These are phyloP conservation scores for Smithornis capensis DNA, from an alignment of 2,113 vertebrate genomes.

Conservation along the genomic window DNA sequence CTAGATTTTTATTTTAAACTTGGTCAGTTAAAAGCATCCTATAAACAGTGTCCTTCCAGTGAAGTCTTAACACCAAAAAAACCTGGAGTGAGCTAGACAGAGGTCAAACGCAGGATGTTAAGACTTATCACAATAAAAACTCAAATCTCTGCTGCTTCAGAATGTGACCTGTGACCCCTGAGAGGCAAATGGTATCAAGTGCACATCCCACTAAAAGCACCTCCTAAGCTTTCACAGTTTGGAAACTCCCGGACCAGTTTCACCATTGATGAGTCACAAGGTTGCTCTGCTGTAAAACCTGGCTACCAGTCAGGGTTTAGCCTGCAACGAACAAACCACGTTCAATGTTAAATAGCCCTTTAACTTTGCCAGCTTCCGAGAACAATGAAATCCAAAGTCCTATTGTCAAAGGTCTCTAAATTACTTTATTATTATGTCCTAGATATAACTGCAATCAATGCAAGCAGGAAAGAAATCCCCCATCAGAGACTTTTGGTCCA, in stretches of 20 bases:
- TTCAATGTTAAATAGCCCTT: conserved; percentile 5
- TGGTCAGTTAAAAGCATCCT: conserved; percentile 12
- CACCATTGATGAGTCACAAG: background rate
- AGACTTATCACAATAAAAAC: conserved; percentile 40
- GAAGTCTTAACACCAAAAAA: background rate
- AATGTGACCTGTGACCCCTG: conserved; percentile 15
- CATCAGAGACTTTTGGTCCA: background rate
- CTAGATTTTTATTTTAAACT: background rate
- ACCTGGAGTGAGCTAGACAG: background rate
- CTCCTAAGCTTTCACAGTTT: background rate
- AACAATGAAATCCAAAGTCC: conserved; percentile 43
- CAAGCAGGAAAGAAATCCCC: background rate
- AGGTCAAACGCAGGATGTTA: background rate
- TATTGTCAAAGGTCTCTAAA: background rate
- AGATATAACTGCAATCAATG: background rate
- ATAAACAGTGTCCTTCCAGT: background rate
- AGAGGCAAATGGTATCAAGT: background rate
- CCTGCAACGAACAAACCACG: background rate
- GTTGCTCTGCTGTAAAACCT: background rate
- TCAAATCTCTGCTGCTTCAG: conserved; percentile 22
- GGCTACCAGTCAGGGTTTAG: background rate
- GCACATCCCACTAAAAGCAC: background rate
- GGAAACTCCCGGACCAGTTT: conserved; percentile 20
- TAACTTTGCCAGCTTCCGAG: background rate
- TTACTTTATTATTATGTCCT: background rate